phyloP scores from a whole-genome alignment of 2,113 vertebrate species.

The Promerops cafer region DNA sequence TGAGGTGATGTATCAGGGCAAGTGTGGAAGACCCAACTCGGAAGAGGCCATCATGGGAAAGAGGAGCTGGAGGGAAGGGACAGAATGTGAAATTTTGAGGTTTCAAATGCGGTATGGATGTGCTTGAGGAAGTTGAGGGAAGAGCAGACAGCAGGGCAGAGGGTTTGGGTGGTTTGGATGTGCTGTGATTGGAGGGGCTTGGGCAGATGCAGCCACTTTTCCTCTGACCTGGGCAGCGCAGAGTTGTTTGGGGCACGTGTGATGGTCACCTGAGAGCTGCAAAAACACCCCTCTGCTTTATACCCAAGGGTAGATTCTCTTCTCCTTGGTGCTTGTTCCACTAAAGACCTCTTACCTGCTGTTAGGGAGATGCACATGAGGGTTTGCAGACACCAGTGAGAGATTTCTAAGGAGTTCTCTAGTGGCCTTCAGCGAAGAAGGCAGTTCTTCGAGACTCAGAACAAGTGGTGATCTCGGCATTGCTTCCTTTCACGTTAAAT shows the following conservation, averaged over 20 bases:
- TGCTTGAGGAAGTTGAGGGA: neutral
- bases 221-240: neutral
- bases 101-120: accelerated
- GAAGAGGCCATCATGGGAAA: accelerated
- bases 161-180: neutral
- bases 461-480: neutral
- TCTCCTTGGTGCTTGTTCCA: neutral
- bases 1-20: neutral
- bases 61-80: neutral
- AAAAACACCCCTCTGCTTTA: neutral
- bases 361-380: neutral
- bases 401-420: neutral
- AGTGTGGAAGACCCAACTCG: neutral
- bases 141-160: neutral
- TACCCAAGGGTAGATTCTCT: neutral
- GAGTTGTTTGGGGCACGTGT: neutral
- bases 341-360: neutral
- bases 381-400: neutral
- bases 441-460: neutral
- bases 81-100: neutral
- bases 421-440: neutral
- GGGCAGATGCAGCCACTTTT: accelerated
- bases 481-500: neutral
- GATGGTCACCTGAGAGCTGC: neutral
- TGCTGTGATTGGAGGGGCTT: neutral